Percentiles rank a stretch among this genome's conserved stretches.
Evolutionary conservation across 2,888 invertebrate genomes (phyloP).

Genomic region (Embidobia sp.): DNA sequence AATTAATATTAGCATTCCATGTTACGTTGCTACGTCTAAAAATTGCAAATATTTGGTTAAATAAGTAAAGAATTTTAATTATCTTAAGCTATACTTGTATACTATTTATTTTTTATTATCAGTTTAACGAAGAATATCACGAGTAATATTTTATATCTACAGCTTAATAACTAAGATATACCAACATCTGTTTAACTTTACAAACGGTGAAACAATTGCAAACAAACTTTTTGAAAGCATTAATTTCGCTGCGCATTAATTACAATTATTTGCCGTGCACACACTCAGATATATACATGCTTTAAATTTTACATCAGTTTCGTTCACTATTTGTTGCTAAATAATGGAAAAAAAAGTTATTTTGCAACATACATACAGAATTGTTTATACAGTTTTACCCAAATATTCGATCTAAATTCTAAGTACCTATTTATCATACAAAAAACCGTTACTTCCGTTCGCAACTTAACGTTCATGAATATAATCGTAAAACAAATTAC

Average conservation of each 20-base stretch:
- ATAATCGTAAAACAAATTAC: constrained; percentile 10
- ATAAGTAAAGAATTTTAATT: no score
- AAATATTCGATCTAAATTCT: constrained; percentile 7
- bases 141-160: background rate
- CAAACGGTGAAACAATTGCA: constrained; percentile 8
- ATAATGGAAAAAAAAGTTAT: no score
- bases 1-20: no score
- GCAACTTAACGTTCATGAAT: constrained; percentile 1
- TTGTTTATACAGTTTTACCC: background rate
- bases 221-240: constrained; percentile 16
- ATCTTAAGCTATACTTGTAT: no score
- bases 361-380: background rate
- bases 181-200: constrained; percentile 24
- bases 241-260: constrained; percentile 19
- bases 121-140: no score
- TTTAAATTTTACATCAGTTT: no score
- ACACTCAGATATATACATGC: no score
- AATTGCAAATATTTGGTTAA: no score
- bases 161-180: constrained; percentile 2
- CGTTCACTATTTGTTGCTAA: no score
- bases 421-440: background rate
- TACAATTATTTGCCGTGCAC: constrained; percentile 29
- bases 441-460: background rate
- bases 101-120: no score
- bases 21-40: no score